These are phyloP conservation scores for Cyclophora punctaria DNA, from an alignment of 2,888 invertebrate genomes.

Conservation along the genomic window DNA sequence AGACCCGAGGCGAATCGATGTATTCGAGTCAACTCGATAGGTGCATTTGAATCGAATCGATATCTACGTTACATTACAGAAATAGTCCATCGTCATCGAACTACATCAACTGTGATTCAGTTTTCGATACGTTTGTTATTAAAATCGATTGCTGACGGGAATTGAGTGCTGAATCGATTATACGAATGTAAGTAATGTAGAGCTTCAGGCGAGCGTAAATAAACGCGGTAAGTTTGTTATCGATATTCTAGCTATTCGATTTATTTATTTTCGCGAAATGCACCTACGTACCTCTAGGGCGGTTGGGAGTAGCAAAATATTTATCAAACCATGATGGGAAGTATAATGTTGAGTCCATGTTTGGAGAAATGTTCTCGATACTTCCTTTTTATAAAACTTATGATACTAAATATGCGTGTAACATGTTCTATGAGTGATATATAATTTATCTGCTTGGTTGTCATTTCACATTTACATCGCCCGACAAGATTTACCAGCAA, in stretches of 20 bases:
- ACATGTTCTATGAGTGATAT: too few relatives aligned
- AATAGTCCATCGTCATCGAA: constrained; percentile 29
- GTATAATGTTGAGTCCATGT: background rate
- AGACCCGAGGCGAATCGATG: constrained; percentile 42
- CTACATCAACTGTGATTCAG: constrained; percentile 41
- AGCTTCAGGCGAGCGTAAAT: constrained; percentile 44
- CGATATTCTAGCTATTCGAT: constrained; percentile 19
- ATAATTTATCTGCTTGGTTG: too few relatives aligned
- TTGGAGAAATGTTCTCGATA: too few relatives aligned
- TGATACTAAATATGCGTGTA: too few relatives aligned
- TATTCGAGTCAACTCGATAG: constrained; percentile 22
- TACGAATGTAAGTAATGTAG: constrained; percentile 46
- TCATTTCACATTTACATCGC: too few relatives aligned
- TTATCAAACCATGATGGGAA: too few relatives aligned
- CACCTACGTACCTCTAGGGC: constrained; percentile 7
- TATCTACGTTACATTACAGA: constrained; percentile 40
- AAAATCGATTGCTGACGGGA: constrained; percentile 45
- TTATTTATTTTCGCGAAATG: constrained; percentile 19
- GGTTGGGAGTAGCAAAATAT: background rate
- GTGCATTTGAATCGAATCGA: constrained; percentile 10
- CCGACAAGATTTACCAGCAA: too few relatives aligned
- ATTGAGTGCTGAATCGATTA: constrained; percentile 56
- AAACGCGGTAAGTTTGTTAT: constrained; percentile 28
- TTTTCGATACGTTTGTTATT: constrained; percentile 51
- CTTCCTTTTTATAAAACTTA: too few relatives aligned